Base-by-base conservation (phyloP, 2,113 vertebrate genomes). In the Scophthalmus maximus region DNA sequence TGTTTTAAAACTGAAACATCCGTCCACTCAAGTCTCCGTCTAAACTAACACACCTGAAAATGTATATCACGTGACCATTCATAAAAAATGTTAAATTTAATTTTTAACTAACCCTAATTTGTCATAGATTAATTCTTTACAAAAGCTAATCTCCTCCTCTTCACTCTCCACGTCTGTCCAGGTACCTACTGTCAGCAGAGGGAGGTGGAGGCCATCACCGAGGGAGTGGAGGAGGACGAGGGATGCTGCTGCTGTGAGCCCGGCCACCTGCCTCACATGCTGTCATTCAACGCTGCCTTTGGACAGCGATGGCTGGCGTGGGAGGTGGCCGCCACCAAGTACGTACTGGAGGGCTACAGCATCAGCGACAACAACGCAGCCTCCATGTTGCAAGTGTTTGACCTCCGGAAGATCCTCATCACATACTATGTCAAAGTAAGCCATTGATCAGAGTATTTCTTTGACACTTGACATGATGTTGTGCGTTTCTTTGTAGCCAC, bases 261-360 rank as follows among this genome's bases (percentile, higher is more conserved):
- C 0, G 96, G 96, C 32, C 96, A 97, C 84, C 90, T 97, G 64
- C 96, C 96, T 0, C 94, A 96, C 73, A 93, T 96, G 88, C 81
- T 97, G 67, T 96, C 95, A 30, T 97, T 97, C 90, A 97, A 97
- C 0, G 96, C 96, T 0, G 96, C 96, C 57, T 97, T 97, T 0
- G 95, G 96, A n/a, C 96, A 97, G 91, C 96, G 96, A 89, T 97
- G 96, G 96, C 92, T 97, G 61, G 96, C 96, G 50, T 97, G 96
- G 96, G 96, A 97, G 69, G 96, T 97, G 66, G 95, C 96, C 0
- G 96, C 96, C 84, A 96, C 95, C 78, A 96, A 96, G 83, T 97
- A 96, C 0, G 95, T 97, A 11, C 92, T 97, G 11, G 96, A 97
- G 79, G 96, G 96, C 66, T 97, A 97, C 83, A 97, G 96, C 92